Evolutionary conservation across 2,797 vertebrate genomes (phyloP).

Genomic region (Poliocrania exsul): DNA sequence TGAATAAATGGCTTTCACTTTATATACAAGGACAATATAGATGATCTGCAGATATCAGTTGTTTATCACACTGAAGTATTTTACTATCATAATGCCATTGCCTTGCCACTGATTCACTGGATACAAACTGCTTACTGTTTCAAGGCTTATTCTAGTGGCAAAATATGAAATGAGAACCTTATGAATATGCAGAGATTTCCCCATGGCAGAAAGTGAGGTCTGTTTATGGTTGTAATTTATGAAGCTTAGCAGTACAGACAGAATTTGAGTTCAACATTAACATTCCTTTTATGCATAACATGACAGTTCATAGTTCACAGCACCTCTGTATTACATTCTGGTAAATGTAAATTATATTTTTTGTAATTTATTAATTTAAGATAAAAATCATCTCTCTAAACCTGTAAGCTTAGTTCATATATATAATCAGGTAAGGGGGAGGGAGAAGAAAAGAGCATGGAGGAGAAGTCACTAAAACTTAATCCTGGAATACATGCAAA

Average conservation of each 20-base stretch:
- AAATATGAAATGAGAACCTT: not conserved
- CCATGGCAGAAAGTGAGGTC: not conserved
- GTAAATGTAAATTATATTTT: not conserved
- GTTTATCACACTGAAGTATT: conserved; percentile 54
- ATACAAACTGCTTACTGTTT: not conserved
- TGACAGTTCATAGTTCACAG: conserved; percentile 33
- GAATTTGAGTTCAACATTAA: conserved; percentile 20
- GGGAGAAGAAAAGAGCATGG: not conserved
- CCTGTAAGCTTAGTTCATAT: not conserved
- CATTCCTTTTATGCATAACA: not conserved
- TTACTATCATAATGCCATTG: conserved; percentile 43
- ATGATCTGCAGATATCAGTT: conserved; percentile 30
- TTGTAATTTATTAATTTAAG: not conserved
- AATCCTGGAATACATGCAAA: not conserved
- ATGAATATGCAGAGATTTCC: conserved; percentile 52
- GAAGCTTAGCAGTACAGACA: conserved; percentile 21
- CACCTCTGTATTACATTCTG: not conserved
- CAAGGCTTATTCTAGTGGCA: conserved; percentile 17
- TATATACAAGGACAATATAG: conserved; percentile 39
- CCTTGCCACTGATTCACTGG: conserved; percentile 7
- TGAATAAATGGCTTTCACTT: conserved; percentile 68
- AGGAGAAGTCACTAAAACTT: not conserved
- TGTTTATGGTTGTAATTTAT: conserved; percentile 37
- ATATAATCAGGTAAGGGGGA: not conserved
- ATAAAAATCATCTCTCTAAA: not conserved